Base-by-base conservation (phyloP, 2,797 vertebrate species). In the Helicolenus hilgendorfi region DNA sequence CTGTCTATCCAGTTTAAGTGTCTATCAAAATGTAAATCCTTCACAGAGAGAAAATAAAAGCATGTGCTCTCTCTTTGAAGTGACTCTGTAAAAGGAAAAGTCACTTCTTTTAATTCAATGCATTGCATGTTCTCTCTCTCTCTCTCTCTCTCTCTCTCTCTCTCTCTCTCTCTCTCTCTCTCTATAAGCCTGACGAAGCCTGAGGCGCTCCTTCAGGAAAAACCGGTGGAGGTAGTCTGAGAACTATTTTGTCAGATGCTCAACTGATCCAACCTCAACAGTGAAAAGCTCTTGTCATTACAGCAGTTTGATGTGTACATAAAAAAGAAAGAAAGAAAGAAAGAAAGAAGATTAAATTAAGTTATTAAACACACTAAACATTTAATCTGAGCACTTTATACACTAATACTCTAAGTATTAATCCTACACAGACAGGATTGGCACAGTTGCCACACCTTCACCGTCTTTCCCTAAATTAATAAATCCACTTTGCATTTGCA, bases 171-270 rank as follows among this genome's bases (percentile, higher is more conserved):
- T 79, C 36, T 31, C 6, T 67, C 38, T 31, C 24, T 62, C 20
- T 27, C 56, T 64, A 38, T 60, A 20, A 11, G 35, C 70, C 82
- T 83, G 83, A 83, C 88, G 58, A 84, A 49, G 93, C 95, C 96
- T 56, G 77, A 24, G 95, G 96, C 94, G 20, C 94, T 91, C 96
- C 96, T 97, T 96, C 97, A 97, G 94, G 97, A 97, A 97, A 97
- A 98, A 97, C 97, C 97, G 96, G 97, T 98, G 93, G 84, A 95
- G 90, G 95, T 89, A 96, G 92, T 96, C 92, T 81, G 80, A 77
- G 74, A 94, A 91, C 68, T 91, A 83, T 91, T 92, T 83, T 33
- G 80, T 59, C 72, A 83, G 55, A 75, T 29, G n/a, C 70, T 70
- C 20, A 84, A 92, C 88, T 74, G 88, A 94, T 89, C 94, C 92